Conservation (phyloP, 2,888 invertebrate species). For the Chymomyza caudatula region DNA sequence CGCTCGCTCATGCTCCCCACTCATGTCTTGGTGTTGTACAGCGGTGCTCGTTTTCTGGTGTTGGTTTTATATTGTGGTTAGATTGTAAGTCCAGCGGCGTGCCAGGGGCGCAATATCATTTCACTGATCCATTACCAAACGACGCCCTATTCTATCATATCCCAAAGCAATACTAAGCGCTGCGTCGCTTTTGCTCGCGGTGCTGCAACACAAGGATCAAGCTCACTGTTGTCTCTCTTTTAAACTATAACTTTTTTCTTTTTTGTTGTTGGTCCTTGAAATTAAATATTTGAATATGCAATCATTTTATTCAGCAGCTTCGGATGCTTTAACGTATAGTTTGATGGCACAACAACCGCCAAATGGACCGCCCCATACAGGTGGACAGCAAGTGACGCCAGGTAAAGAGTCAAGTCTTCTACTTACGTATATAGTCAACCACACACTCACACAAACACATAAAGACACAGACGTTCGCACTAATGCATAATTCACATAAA, state of each 20-base stretch:
- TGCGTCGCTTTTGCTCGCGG: not conserved
- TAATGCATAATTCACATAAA: not conserved
- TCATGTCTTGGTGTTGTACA: not conserved
- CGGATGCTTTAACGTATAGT: conserved; percentile 77
- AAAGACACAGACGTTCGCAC: not conserved
- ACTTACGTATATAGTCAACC: conserved; percentile 7
- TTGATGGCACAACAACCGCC: conserved; percentile 78
- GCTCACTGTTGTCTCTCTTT: not conserved
- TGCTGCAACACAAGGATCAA: not conserved
- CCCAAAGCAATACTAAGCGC: conserved; percentile 53
- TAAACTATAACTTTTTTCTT: not conserved
- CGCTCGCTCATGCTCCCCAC: not conserved
- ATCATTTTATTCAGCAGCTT: conserved; percentile 67
- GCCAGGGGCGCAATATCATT: not conserved
- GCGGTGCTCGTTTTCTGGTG: not conserved
- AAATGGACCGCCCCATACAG: conserved; percentile 72
- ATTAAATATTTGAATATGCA: not conserved
- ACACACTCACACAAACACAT: conserved; percentile 11
- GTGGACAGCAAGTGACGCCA: conserved; percentile 72
- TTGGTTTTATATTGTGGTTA: not conserved
- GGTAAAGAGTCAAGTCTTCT: conserved; percentile 55
- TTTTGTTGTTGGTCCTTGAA: not conserved
- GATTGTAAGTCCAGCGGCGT: not conserved
- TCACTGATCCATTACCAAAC: not conserved
- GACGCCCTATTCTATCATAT: conserved; percentile 20